Evolutionary conservation across 2,888 invertebrate species (phyloP).

Genomic region (Dyspetes luteomarginatus): DNA sequence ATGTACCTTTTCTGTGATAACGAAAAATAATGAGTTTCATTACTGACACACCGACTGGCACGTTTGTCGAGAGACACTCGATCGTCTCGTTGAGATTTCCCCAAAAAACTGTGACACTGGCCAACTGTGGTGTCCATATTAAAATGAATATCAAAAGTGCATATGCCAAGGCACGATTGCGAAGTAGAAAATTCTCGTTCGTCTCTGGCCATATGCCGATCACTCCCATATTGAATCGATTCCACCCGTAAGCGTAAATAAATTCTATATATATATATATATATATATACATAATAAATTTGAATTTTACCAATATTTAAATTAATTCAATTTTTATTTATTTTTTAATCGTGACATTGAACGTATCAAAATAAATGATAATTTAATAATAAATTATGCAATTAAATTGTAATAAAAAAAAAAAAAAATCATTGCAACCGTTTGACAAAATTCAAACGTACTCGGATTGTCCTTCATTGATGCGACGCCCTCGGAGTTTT

Average conservation of each 20-base stretch:
- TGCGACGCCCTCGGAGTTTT: slow-evolving; percentile 21
- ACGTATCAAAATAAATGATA: too few relatives aligned
- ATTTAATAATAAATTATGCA: slow-evolving; percentile 1
- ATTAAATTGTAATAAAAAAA: background rate
- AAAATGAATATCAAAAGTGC: slow-evolving; percentile 37
- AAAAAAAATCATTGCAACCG: too few relatives aligned
- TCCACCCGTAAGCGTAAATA: slow-evolving; percentile 67
- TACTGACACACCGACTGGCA: slow-evolving; percentile 46
- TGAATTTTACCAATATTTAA: too few relatives aligned
- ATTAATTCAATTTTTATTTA: too few relatives aligned
- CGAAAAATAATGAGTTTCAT: slow-evolving; percentile 46
- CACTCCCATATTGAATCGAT: slow-evolving; percentile 65
- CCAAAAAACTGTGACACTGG: slow-evolving; percentile 52
- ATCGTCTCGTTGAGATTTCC: slow-evolving; percentile 66
- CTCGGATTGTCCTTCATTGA: slow-evolving; percentile 53
- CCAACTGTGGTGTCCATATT: slow-evolving; percentile 56
- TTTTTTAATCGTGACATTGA: too few relatives aligned
- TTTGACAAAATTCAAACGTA: slow-evolving; percentile 3
- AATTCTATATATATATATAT: too few relatives aligned
- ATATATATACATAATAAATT: too few relatives aligned
- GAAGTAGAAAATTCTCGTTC: slow-evolving; percentile 35
- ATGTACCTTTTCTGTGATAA: slow-evolving; percentile 37
- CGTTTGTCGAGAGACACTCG: slow-evolving; percentile 69
- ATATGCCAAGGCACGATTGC: slow-evolving; percentile 42
- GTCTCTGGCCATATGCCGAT: slow-evolving; percentile 72